Evolutionary conservation across 64 coral and sea anemone genomes (phyloP).

Genomic region (Dendrophyllia cribrosa): DNA sequence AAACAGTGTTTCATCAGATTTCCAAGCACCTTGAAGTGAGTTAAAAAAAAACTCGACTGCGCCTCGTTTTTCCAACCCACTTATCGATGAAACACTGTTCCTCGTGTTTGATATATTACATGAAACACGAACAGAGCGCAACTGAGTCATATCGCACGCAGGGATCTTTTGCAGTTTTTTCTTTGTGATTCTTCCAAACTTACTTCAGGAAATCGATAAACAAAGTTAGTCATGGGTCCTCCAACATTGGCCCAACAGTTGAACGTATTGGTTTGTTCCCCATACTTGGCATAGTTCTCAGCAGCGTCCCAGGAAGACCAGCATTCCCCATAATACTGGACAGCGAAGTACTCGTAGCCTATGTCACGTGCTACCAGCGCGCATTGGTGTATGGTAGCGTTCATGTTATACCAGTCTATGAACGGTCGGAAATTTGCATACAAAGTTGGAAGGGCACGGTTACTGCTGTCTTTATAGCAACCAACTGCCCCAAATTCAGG

Average conservation of each 20-base stretch:
- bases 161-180: too few species aligned
- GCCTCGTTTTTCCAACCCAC: too few species aligned
- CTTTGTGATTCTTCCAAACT: background rate
- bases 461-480: constrained; percentile 41
- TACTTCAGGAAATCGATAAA: constrained; percentile 1
- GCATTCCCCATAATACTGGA: constrained; percentile 83
- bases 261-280: background rate
- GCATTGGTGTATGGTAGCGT: constrained; percentile 50
- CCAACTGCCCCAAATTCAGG: constrained; percentile 61
- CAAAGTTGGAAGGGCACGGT: constrained; percentile 46
- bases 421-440: constrained; percentile 55
- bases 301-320: constrained; percentile 57
- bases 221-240: background rate
- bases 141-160: too few species aligned
- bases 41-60: too few species aligned
- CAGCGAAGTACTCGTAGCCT: constrained; percentile 55
- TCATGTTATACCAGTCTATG: constrained; percentile 47
- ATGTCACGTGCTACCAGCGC: constrained; percentile 55
- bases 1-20: too few species aligned
- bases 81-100: too few species aligned
- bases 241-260: constrained; percentile 29
- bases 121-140: too few species aligned
- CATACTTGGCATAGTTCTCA: background rate
- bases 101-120: too few species aligned
- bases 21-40: too few species aligned